These are phyloP conservation scores for Grammomys dolichurus DNA, from an alignment of 2,113 vertebrate species.

Conservation along the genomic window DNA sequence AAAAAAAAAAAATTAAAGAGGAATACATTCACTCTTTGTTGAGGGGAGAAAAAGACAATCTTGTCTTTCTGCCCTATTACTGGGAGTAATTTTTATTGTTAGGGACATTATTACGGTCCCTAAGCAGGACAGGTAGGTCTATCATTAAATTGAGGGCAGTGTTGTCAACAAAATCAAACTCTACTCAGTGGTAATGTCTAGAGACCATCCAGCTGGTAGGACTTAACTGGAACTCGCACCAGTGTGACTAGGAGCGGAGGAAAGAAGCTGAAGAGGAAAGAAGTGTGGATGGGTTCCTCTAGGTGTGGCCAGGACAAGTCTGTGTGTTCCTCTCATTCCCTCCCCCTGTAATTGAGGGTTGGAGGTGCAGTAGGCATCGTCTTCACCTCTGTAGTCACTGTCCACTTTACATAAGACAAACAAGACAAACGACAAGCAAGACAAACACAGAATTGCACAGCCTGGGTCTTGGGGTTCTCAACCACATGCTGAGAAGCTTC, in stretches of 20 bases:
- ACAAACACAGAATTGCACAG: conserved; percentile 80
- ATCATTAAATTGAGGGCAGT: not conserved
- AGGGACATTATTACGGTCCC: too few relatives aligned
- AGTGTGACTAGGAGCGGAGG: not conserved
- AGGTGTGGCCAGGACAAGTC: not conserved
- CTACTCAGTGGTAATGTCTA: not conserved
- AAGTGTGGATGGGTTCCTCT: not conserved
- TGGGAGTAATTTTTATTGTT: not conserved
- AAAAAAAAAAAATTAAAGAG: not conserved
- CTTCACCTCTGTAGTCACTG: not conserved
- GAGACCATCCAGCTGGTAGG: not conserved
- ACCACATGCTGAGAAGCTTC: conserved; percentile 69
- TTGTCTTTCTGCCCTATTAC: not conserved
- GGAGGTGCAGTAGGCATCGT: not conserved
- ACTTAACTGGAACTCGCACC: not conserved
- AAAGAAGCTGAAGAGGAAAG: not conserved
- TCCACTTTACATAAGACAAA: conserved; percentile 57
- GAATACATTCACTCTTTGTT: not conserved
- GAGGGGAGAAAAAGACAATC: not conserved
- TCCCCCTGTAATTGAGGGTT: not conserved
- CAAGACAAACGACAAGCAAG: not conserved
- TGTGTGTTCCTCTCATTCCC: not conserved
- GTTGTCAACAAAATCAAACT: conserved; percentile 15
- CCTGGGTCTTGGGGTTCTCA: conserved; percentile 71
- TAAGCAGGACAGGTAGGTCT: not conserved